Evolutionary conservation across 2,888 invertebrate genomes (phyloP), one percentile per base, ranked within the genome.

Genomic region (Aproaerema taeniolella): DNA sequence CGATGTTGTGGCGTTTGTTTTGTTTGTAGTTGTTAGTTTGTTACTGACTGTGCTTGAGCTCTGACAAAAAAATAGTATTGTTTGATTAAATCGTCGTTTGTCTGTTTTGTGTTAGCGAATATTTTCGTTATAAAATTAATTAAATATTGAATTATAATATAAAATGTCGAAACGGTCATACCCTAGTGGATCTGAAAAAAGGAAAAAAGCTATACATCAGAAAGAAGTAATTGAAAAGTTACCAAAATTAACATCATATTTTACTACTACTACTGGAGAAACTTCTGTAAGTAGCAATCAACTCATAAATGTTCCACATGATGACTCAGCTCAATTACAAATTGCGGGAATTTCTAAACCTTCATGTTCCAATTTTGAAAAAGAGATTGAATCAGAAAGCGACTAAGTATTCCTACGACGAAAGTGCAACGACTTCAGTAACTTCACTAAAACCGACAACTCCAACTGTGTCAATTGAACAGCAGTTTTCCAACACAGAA

Each of bases 201-300:
- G 38, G 15, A 42, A 41, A 48, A 47, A 41, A 47, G 41, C 31
- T 45, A n/a, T 28, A 40, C 31, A 30, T 39, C 47, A 45, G 31
- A 45, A 47, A 41, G 42, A 45, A 43, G 31, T 45, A 40, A 42
- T 33, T 26, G 41, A 42, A 45, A 45, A 47, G 26, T 35, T 47
- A 35, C 44, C 42, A 45, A 47, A 47, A 39, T 35, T 43, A 28
- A 43, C 43, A 36, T 46, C 39, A 37, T 46, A 37, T 46, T 46
- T 46, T 46, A 39, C 46, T 31, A 35, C 37, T 41, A 26, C 26
- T 5, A n/a, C n/a, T 26, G 26, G 33, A 38, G 39, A 41, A 47
- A 40, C n/a, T 20, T 20, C 42, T 43, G 43, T 40, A 45, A 42
- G 42, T 45, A 45, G 34, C 45, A 40, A 40, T 37, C 39, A 29